Conservation (phyloP, 2,797 vertebrate species). For the Salmo trutta region DNA sequence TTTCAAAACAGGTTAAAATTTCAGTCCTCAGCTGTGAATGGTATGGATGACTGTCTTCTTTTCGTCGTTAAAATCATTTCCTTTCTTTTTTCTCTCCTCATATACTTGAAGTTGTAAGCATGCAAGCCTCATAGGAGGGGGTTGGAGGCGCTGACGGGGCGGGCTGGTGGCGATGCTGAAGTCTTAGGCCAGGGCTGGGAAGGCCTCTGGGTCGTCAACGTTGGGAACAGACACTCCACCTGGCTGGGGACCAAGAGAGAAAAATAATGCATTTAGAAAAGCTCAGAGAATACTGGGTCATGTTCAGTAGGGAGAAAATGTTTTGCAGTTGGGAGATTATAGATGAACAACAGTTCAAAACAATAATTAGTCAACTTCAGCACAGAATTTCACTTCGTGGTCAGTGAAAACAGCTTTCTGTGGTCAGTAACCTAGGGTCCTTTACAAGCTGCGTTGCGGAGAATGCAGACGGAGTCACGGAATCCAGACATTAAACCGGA, state of each 20-base stretch:
- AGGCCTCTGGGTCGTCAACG: slow-evolving; percentile 98
- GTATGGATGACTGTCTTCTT: slow-evolving; percentile 92
- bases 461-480: no score
- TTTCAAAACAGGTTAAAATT: slow-evolving; percentile 90
- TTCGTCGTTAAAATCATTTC: slow-evolving; percentile 64
- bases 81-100: slow-evolving; percentile 76
- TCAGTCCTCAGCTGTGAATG: slow-evolving; percentile 95
- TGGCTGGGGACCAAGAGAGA: slow-evolving; percentile 69
- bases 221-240: slow-evolving; percentile 93
- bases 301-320: no score
- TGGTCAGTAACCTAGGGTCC: background rate
- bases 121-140: slow-evolving; percentile 96
- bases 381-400: background rate
- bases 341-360: background rate
- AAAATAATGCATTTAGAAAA: background rate
- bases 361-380: background rate
- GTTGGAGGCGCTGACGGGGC: slow-evolving; percentile 80
- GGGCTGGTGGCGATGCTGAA: slow-evolving; percentile 78
- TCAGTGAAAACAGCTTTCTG: no score
- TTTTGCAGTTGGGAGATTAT: background rate
- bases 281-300: background rate
- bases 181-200: slow-evolving; percentile 93
- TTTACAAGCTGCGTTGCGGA: no score
- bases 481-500: no score
- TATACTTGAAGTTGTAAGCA: slow-evolving; percentile 97